phyloP scores from a whole-genome alignment of 2,797 vertebrate genomes.

The Xerus rutilus region DNA sequence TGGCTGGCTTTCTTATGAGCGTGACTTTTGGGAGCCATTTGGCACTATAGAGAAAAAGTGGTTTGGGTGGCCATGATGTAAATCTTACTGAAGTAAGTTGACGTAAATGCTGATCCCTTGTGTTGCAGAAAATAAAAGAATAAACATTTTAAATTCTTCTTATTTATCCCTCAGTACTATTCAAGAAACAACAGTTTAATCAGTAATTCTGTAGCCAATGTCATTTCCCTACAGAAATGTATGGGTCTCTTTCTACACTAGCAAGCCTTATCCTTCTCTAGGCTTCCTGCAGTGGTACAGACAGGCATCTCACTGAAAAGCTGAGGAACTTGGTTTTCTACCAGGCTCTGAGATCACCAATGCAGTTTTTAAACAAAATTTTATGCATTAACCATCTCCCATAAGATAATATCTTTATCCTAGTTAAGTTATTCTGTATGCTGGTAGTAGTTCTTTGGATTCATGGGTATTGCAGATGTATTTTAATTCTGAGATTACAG shows the following conservation, averaged over 20 bases:
- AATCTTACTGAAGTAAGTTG: not conserved
- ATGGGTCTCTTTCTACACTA: not conserved
- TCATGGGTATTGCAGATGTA: not conserved
- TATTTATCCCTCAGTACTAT: not conserved
- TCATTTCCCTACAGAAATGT: not conserved
- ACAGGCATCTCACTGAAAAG: not conserved
- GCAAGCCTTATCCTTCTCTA: not conserved
- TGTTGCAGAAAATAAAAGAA: not conserved
- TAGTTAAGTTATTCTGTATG: not conserved
- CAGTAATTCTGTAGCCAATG: not conserved
- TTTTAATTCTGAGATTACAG: not conserved
- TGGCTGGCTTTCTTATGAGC: not conserved
- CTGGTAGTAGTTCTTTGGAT: not conserved
- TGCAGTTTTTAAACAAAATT: not conserved
- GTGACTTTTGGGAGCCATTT: not conserved
- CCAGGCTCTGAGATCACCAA: not conserved
- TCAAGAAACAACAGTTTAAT: not conserved
- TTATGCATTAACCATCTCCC: not conserved
- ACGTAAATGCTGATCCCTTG: not conserved
- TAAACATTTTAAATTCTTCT: not conserved
- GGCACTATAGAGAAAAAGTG: constrained; percentile 19
- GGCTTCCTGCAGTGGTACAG: rapidly evolving
- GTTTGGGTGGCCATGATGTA: not conserved
- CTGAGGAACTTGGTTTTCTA: not conserved
- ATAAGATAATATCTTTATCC: not conserved